These are phyloP conservation scores for Brachypalpus laphriformis DNA, from an alignment of 2,888 invertebrate species.

Conservation along the genomic window DNA sequence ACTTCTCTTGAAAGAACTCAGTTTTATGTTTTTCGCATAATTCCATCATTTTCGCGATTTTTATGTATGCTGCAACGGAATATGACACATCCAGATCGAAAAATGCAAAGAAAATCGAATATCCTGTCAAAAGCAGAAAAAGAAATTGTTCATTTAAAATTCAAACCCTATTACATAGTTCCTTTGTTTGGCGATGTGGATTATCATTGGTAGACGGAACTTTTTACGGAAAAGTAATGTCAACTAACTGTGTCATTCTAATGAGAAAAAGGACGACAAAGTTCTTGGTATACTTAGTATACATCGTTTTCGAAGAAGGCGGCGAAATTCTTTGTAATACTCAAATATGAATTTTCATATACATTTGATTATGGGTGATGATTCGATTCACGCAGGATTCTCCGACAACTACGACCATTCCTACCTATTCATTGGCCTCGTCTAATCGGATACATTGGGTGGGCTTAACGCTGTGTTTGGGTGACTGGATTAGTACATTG, in stretches of 20 bases:
- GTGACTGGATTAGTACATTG: no score
- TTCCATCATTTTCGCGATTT: background rate
- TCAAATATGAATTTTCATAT: constrained; percentile 19
- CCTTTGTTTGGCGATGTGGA: background rate
- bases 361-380: background rate
- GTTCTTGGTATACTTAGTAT: no score
- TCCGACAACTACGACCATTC: background rate
- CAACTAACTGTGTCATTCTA: background rate
- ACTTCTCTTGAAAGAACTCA: no score
- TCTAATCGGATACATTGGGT: constrained; percentile 16
- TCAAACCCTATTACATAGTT: background rate
- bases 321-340: background rate
- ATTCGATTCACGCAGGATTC: background rate
- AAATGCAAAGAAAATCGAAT: background rate
- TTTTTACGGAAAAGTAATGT: background rate
- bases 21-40: background rate
- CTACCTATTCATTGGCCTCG: constrained; percentile 4
- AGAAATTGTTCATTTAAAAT: constrained; percentile 3
- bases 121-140: background rate
- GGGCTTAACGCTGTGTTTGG: background rate
- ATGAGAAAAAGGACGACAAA: background rate
- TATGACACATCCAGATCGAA: background rate
- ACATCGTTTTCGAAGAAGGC: no score
- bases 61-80: background rate
- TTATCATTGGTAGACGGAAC: background rate